A percentile compares a stretch with the other conserved stretches of the same genome.
These are phyloP conservation scores for Heliconius nattereri DNA, from an alignment of 1,140 invertebrate genomes.

Conservation along the genomic window DNA sequence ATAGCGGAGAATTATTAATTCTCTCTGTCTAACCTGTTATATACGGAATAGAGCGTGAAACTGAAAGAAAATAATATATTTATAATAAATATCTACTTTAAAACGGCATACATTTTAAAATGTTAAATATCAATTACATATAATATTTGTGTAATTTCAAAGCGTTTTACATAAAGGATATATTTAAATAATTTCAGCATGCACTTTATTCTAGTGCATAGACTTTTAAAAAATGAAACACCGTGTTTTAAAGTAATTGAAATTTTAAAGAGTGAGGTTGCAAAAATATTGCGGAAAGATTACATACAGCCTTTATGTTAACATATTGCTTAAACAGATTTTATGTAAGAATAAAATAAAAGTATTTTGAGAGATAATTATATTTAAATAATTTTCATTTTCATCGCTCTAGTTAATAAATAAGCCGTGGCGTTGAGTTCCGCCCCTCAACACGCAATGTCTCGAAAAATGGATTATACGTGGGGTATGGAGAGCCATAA, in stretches of 20 bases:
- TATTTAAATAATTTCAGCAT: constrained; percentile 9
- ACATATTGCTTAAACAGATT: not conserved
- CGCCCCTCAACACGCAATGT: too few relatives aligned
- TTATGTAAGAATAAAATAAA: not conserved
- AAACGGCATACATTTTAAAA: not conserved
- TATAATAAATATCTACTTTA: too few relatives aligned
- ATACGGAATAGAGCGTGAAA: not conserved
- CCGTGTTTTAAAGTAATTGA: constrained; percentile 7
- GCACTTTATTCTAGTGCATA: constrained; percentile 6
- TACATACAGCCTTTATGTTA: constrained; percentile 8
- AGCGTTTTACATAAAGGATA: not conserved
- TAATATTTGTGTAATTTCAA: constrained; percentile 5
- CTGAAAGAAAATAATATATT: not conserved
- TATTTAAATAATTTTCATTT: too few relatives aligned
- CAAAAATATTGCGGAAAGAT: constrained; percentile 4
- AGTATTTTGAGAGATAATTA: not conserved
- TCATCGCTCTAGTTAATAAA: too few relatives aligned
- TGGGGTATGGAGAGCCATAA: too few relatives aligned
- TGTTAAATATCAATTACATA: not conserved
- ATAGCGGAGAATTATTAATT: not conserved
- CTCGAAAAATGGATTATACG: too few relatives aligned
- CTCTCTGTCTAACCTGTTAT: not conserved
- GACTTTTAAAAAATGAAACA: constrained; percentile 2
- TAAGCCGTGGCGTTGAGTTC: too few relatives aligned
- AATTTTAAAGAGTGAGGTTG: constrained; percentile 14